These are phyloP conservation scores for Mylabris sibirica DNA, from an alignment of 2,888 invertebrate species.

Conservation along the genomic window DNA sequence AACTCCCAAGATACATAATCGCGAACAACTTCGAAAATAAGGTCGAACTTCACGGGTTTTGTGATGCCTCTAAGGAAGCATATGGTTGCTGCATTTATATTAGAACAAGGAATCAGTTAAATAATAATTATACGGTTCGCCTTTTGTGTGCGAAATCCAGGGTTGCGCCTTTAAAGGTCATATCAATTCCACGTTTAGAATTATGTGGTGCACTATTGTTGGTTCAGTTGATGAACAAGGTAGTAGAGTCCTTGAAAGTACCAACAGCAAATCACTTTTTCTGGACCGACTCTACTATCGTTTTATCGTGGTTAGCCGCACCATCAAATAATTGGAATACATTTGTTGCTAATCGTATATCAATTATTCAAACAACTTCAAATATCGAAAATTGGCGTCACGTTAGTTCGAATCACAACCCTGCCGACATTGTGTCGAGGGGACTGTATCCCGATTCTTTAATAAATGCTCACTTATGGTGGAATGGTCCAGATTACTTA, in stretches of 20 bases:
- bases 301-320: slow-evolving; percentile 23
- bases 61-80: slow-evolving; percentile 34
- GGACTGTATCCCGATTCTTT: neutral
- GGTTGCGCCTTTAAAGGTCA: slow-evolving; percentile 24
- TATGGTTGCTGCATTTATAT: slow-evolving; percentile 35
- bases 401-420: neutral
- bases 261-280: neutral
- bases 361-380: neutral
- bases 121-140: neutral
- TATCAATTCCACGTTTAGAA: slow-evolving; percentile 13
- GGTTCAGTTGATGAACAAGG: neutral
- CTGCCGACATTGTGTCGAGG: neutral
- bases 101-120: neutral
- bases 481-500: neutral
- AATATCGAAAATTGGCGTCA: neutral
- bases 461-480: neutral
- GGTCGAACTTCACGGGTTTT: slow-evolving; percentile 37
- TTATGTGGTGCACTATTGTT: slow-evolving; percentile 16
- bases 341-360: slow-evolving; percentile 17
- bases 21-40: slow-evolving; percentile 7
- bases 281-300: slow-evolving; percentile 29
- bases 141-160: slow-evolving; percentile 30
- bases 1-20: slow-evolving; percentile 22
- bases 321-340: slow-evolving; percentile 2
- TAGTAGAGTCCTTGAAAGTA: neutral